A percentile compares a stretch with the other conserved stretches of the same genome.
Conservation (phyloP, 2,113 vertebrate species). For the Macquaria australasica region DNA sequence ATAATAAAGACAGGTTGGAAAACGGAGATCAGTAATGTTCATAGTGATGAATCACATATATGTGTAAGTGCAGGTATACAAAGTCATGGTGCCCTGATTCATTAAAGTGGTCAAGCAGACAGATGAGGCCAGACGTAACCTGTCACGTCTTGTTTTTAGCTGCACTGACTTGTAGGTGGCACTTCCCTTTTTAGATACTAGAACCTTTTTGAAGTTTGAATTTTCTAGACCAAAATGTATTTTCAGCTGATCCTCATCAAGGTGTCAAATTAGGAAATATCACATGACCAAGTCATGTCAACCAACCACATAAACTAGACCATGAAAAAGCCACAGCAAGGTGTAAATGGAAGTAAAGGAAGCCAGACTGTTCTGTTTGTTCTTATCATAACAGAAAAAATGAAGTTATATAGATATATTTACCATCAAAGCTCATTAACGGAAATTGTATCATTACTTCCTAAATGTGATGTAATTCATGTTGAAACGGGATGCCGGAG, state of each 20-base stretch:
- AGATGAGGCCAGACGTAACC: conserved; percentile 15
- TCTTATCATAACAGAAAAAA: too few relatives aligned
- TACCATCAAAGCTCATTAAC: too few relatives aligned
- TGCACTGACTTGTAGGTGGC: background rate
- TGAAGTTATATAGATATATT: too few relatives aligned
- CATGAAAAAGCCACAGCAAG: background rate
- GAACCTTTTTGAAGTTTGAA: background rate
- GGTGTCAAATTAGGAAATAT: too few relatives aligned
- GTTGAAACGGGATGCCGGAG: background rate
- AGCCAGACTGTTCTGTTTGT: background rate
- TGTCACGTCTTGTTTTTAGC: background rate
- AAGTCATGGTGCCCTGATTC: conserved; percentile 45
- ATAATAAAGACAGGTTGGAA: conserved; percentile 13
- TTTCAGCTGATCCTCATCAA: too few relatives aligned
- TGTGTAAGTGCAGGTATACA: conserved; percentile 14
- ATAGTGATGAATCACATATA: conserved; percentile 57
- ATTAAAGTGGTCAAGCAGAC: conserved; percentile 42
- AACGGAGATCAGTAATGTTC: conserved; percentile 19
- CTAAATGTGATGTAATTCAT: background rate
- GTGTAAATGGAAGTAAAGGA: background rate
- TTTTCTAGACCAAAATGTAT: background rate
- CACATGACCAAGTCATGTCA: background rate
- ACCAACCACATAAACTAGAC: background rate
- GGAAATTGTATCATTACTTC: too few relatives aligned
- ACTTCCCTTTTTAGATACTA: background rate